A percentile compares a stretch with the other conserved stretches of the same genome.
phyloP scores from a whole-genome alignment of 2,113 vertebrate genomes.

The Eurypyga helias region DNA sequence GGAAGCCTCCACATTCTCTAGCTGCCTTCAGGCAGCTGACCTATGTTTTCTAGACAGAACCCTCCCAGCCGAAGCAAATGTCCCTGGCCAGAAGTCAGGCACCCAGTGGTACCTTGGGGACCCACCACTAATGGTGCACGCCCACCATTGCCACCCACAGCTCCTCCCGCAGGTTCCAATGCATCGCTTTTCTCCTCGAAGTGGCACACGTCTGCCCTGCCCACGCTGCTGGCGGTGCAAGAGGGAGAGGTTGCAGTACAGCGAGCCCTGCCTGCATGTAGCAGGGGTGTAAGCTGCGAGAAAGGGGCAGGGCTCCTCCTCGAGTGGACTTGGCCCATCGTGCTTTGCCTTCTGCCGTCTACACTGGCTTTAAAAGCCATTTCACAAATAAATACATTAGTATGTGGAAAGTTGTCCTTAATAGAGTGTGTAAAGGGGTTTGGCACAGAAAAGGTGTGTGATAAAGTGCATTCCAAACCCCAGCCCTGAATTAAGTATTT shows the following conservation, averaged over 20 bases:
- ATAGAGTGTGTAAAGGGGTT: constrained; percentile 51
- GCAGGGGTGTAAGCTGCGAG: neutral
- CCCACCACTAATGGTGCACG: neutral
- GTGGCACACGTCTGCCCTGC: fast-evolving
- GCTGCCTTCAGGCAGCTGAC: constrained; percentile 23
- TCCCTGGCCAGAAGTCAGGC: neutral
- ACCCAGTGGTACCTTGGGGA: neutral
- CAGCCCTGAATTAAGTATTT: constrained; percentile 72
- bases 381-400: constrained; percentile 60
- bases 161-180: neutral
- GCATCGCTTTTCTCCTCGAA: neutral
- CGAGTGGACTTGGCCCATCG: neutral
- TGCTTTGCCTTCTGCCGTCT: neutral
- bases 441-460: constrained; percentile 74
- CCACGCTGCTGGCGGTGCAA: fast-evolving
- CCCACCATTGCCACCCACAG: neutral
- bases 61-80: neutral
- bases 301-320: neutral
- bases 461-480: constrained; percentile 72
- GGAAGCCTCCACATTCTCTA: neutral
- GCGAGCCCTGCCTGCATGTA: neutral
- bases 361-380: neutral
- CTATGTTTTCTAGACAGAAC: neutral
- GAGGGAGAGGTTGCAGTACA: neutral
- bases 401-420: constrained; percentile 60